These are phyloP conservation scores for Harpia harpyja DNA, from an alignment of 2,797 vertebrate species.

Conservation along the genomic window DNA sequence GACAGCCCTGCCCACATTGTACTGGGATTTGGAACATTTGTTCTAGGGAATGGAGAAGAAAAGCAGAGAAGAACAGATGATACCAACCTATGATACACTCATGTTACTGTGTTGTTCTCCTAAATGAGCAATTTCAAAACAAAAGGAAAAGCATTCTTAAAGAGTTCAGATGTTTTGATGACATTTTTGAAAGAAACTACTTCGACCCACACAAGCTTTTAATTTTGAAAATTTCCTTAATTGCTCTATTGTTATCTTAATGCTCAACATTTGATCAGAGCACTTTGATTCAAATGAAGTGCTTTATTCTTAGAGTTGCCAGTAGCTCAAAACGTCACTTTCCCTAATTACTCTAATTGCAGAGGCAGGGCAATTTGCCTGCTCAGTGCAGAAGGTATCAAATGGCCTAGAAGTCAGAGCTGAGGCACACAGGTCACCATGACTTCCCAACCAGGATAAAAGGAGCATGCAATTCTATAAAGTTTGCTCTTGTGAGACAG, in stretches of 20 bases:
- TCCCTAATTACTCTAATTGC: conserved; percentile 8
- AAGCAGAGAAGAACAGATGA: not conserved
- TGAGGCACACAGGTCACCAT: not conserved
- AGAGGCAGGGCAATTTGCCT: not conserved
- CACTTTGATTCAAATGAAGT: conserved; percentile 30
- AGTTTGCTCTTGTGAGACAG: not conserved
- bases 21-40: not conserved
- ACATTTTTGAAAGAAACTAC: conserved; percentile 6
- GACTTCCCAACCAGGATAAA: not conserved
- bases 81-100: not conserved
- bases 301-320: conserved; percentile 30
- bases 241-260: conserved; percentile 61
- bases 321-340: conserved; percentile 28
- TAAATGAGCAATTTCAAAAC: conserved; percentile 26
- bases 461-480: not conserved
- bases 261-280: conserved; percentile 41
- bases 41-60: not conserved
- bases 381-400: not conserved
- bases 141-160: not conserved
- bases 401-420: not conserved
- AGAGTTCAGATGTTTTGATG: conserved; percentile 44
- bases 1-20: not conserved
- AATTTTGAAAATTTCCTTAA: conserved; percentile 45
- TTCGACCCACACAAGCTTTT: conserved; percentile 46
- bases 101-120: not conserved